Evolutionary conservation across 2,888 invertebrate species (phyloP), one percentile per base, ranked within the genome.

Genomic region (Patella ulyssiponensis): DNA sequence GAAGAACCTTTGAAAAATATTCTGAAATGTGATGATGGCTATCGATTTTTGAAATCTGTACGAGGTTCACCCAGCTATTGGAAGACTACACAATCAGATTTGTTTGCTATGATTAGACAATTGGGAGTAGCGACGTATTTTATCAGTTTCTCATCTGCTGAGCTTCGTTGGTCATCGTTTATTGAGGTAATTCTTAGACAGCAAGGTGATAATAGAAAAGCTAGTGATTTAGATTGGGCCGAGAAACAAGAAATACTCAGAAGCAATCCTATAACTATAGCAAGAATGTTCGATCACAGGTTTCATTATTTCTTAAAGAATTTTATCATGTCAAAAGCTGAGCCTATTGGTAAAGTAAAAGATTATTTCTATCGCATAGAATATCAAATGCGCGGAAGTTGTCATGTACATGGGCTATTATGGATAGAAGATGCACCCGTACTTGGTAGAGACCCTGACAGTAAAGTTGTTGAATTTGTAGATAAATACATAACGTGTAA

Each of bases 281-380:
- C 83, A 12, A 20, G 82, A 23, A 83, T 84, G 79, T 85, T 85
- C 77, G 82, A 86, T 58, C 74, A 83, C 54, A 74, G 84, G 71
- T 75, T 83, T 27, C 70, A 82, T 72, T 54, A 54, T 53, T 80
- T 86, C 56, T 69, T 84, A 14, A 80, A 78, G 12, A 78, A 58
- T 3, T 5, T 71, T 52, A 69, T 82, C 27, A 20, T 79, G 15
- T 44, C 44, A 15, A 52, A 64, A 27, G 53, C 80, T 1, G 79
- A 81, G 33, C 83, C 84, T 53, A 69, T 84, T 27, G 83, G 84
- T 20, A 70, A 82, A 69, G 74, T 83, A 12, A 44, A 44, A 12
- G 84, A 86, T 71, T 84, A 81, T 72, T 82, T 81, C 69, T 84
- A 80, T 73, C 76, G 83, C 33, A 80, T 83, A 9, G 85, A 84